These are phyloP conservation scores for Mormyrus hasselquistii DNA, from an alignment of 2,797 vertebrate species.

Conservation along the genomic window DNA sequence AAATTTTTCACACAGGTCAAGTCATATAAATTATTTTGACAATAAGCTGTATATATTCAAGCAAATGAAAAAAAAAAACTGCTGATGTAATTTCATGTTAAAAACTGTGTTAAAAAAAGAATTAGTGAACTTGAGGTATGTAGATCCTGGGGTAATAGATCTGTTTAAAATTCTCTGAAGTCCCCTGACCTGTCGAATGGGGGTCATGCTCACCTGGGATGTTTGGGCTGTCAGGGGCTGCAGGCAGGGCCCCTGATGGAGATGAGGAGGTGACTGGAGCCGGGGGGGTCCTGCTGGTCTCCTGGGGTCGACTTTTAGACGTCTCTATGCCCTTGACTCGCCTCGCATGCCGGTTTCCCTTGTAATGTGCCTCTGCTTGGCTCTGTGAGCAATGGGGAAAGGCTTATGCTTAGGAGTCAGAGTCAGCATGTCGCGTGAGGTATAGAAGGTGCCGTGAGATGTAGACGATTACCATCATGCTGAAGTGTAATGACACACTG, in stretches of 20 bases:
- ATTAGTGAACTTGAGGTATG: not conserved
- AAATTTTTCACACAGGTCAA: not conserved
- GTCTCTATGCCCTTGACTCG: slow-evolving; percentile 89
- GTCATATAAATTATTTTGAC: not conserved
- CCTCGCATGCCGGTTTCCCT: slow-evolving; percentile 86
- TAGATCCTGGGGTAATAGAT: not conserved
- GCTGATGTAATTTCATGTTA: not conserved
- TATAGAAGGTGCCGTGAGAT: not conserved
- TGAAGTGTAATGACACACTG: slow-evolving; percentile 22
- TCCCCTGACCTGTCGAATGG: not conserved
- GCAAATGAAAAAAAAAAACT: not conserved
- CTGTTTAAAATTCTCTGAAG: not conserved
- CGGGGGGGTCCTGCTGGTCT: slow-evolving; percentile 66
- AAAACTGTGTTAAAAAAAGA: not conserved
- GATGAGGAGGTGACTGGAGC: slow-evolving; percentile 57
- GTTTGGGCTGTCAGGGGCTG: slow-evolving; percentile 46
- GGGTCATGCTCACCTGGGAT: slow-evolving; percentile 55
- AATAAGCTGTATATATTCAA: not conserved
- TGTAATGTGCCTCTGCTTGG: slow-evolving; percentile 92
- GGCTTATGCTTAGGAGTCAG: not conserved
- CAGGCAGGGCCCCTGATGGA: slow-evolving; percentile 46
- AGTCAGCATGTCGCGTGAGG: not conserved
- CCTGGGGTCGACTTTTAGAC: slow-evolving; percentile 78
- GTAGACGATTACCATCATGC: slow-evolving; percentile 21
- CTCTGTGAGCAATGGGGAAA: slow-evolving; percentile 56